Base-by-base conservation (phyloP, 2,888 invertebrate species). In the Stenodera caucasica region DNA sequence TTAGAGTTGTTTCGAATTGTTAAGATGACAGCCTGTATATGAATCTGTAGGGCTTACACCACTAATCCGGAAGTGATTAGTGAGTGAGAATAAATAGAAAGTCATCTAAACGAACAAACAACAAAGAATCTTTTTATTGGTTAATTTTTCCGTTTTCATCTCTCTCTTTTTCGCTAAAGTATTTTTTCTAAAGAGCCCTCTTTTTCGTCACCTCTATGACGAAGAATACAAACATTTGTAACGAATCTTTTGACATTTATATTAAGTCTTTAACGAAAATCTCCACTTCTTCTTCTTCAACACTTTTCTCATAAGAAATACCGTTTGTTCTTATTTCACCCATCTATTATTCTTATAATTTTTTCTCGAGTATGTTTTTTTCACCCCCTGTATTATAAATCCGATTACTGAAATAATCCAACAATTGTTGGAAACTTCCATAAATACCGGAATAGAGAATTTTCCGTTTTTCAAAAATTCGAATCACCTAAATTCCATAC, bases 231-330 rank as follows among this genome's bases (percentile, higher is more conserved):
- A 63, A 60, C 59, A 61, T 53, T 63, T 60, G 64, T 64, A 64
- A 66, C 67, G 55, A 63, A 64, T 67, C 64, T 65, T 67, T 63
- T 63, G 67, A 63, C 63, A 64, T 67, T 67, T 64, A 67, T 67
- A 63, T 65, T 65, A 67, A 67, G 64, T 61, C 45, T 29, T 62
- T 21, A 40, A 56, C 64, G 15, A 8, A 15, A 37, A 37, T 37
- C 37, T 18, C 37, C n/a, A n/a, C n/a, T n/a, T n/a, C n/a, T n/a
- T 37, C 15, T 15, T 0, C 14, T 12, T 4, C 35, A 37, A 37
- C 37, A 37, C 37, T 37, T 37, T 14, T 4, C 8, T 37, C 15
- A 15, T 1, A 9, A 1, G 7, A 14, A 37, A 15, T 37, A n/a
- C 14, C 37, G 9, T 37, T 37, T 37, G 37, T 37, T 37, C 37